Conservation (phyloP, 2,797 vertebrate genomes). For the Discoglossus pictus region DNA sequence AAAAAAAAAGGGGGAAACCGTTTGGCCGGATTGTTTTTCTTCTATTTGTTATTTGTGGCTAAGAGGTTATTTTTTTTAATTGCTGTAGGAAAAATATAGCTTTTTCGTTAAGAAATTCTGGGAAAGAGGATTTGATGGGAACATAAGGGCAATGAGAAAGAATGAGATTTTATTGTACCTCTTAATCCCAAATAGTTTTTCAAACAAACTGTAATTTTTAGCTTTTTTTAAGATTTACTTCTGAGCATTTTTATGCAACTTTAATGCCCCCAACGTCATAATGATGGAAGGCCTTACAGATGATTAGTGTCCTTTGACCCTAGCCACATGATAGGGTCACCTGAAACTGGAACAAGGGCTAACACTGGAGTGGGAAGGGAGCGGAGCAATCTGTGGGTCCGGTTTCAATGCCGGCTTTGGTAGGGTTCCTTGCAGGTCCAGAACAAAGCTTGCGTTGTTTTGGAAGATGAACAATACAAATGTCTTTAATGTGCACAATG, state of each 20-base stretch:
- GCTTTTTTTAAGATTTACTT: too few species aligned
- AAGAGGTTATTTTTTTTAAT: slow-evolving; percentile 28
- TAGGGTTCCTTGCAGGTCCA: slow-evolving; percentile 60
- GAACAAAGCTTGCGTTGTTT: slow-evolving; percentile 63
- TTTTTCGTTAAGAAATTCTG: slow-evolving; percentile 15
- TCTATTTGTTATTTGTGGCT: neutral
- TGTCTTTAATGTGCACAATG: slow-evolving; percentile 58
- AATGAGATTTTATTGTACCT: neutral
- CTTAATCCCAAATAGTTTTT: slow-evolving; percentile 1
- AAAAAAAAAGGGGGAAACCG: slow-evolving; percentile 8
- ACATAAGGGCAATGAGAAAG: slow-evolving; percentile 7
- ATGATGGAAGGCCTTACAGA: slow-evolving; percentile 58
- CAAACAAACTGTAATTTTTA: neutral
- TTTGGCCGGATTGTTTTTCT: slow-evolving; percentile 5
- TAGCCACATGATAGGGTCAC: slow-evolving; percentile 78
- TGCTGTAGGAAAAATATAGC: too few species aligned
- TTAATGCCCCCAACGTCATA: neutral
- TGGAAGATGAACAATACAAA: slow-evolving; percentile 66
- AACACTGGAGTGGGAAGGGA: slow-evolving; percentile 77
- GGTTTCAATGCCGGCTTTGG: slow-evolving; percentile 72
- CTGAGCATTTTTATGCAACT: too few species aligned
- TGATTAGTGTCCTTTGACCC: slow-evolving; percentile 74
- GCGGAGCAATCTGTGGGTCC: slow-evolving; percentile 75
- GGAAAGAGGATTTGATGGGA: slow-evolving; percentile 19
- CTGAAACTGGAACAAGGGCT: slow-evolving; percentile 68